Evolutionary conservation across 2,797 vertebrate genomes (phyloP), one percentile per base, ranked within the genome.

Genomic region (Phyllotis vaccarum): DNA sequence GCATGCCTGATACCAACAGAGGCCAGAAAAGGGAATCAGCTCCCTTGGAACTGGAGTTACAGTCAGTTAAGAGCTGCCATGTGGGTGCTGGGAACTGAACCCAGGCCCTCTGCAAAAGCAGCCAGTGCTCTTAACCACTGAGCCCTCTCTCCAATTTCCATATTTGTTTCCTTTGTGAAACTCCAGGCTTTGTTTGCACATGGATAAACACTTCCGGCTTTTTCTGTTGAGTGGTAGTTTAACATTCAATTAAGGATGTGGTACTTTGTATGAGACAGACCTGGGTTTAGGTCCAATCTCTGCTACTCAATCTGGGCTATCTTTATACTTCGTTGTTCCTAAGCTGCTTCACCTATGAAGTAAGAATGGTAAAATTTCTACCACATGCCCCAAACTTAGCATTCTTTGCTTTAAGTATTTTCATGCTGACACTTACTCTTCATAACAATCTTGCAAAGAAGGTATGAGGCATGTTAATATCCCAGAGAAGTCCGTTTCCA

Each of bases 91-190:
- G n/a, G 68, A 74, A 56, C 31, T 7, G 52, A 72, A 21, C 27
- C 66, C 31, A 8, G 66, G 49, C 3, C 85, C 52, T 72, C 66
- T 40, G 64, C 22, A 72, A 56, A 5, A 56, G 14, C 27, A 86
- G 5, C 7, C 46, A 54, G 1, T 6, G 1, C 12, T 68, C 62
- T 68, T 68, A 86, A 79, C 21, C 21, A 24, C 12, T 16, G 34
- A 54, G 64, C n/a, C n/a, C 7, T 54, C 16, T 87, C n/a, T 72
- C 49, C 11, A 56, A 49, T 29, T 8, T 52, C 17, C 27, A 58
- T 37, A 34, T n/a, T n/a, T 90, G 64, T 21, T 37, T 81, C 58
- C 88, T 93, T 82, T 86, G 17, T 66, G 17, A 94, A 93, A 40
- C 9, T 58, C 8, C 8, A 56, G 14, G 72, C 56, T 83, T 49